phyloP scores from a whole-genome alignment of 2,888 invertebrate genomes.

The Mythimna albipuncta region DNA sequence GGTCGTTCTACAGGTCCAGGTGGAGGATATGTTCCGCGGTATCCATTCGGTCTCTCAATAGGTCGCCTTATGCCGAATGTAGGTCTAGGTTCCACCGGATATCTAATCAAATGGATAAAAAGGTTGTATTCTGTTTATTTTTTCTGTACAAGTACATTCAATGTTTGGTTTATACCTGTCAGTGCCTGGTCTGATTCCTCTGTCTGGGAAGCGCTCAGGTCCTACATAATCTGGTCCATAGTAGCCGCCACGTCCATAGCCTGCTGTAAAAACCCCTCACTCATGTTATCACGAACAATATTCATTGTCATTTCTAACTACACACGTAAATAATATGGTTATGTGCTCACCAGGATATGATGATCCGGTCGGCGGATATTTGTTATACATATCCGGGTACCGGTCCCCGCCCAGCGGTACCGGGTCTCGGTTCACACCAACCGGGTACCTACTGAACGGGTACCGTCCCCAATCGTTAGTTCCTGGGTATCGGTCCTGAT shows the following conservation, averaged over 20 bases:
- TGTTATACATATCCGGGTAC: conserved; percentile 88
- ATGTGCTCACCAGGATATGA: conserved; percentile 87
- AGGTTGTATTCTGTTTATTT: not conserved
- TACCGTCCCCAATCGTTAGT: conserved; percentile 85
- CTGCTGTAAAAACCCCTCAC: conserved; percentile 68
- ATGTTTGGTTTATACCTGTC: conserved; percentile 75
- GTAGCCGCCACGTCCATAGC: conserved; percentile 85
- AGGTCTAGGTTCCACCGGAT: conserved; percentile 85
- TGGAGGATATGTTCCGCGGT: conserved; percentile 88
- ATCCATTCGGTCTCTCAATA: conserved; percentile 86
- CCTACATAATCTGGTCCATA: conserved; percentile 82
- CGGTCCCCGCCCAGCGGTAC: conserved; percentile 88
- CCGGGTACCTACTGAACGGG: conserved; percentile 85
- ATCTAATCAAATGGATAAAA: conserved; percentile 67
- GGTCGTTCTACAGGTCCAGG: conserved; percentile 82
- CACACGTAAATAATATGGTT: conserved; percentile 37
- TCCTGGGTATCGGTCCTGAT: conserved; percentile 84
- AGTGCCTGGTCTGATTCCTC: conserved; percentile 86
- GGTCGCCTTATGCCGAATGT: conserved; percentile 82
- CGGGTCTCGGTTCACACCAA: conserved; percentile 88
- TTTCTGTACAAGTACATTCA: not conserved
- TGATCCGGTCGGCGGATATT: conserved; percentile 91
- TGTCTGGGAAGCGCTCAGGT: conserved; percentile 85
- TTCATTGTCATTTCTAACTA: conserved; percentile 19
- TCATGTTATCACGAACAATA: conserved; percentile 52